phyloP scores from a whole-genome alignment of 2,797 vertebrate species.

The Petrocephalus schoutedeni region DNA sequence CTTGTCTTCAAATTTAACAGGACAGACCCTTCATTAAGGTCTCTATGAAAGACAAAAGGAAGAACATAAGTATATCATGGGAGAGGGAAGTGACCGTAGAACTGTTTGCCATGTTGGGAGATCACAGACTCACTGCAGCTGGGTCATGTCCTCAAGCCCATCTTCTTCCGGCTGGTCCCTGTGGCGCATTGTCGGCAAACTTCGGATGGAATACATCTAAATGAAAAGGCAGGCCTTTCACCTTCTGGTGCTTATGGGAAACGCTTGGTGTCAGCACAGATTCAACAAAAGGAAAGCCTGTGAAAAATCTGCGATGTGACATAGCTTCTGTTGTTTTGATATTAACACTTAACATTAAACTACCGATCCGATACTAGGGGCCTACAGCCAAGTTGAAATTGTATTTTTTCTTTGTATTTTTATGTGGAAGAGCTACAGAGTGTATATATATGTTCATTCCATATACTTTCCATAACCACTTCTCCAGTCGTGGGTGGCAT shows the following conservation, averaged over 20 bases:
- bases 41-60: constrained; percentile 56
- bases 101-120: background rate
- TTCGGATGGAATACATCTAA: constrained; percentile 84
- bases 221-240: constrained; percentile 24
- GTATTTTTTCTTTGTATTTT: background rate
- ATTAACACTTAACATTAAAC: background rate
- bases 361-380: background rate
- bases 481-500: background rate
- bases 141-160: constrained; percentile 90
- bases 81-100: background rate
- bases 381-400: background rate
- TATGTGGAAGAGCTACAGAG: background rate
- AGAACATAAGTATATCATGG: background rate
- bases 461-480: background rate
- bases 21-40: constrained; percentile 83
- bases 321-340: background rate
- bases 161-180: constrained; percentile 68
- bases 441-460: background rate
- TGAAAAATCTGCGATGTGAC: background rate
- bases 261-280: background rate
- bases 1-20: constrained; percentile 84
- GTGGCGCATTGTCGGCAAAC: constrained; percentile 67
- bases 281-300: background rate
- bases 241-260: too few relatives aligned
- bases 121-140: constrained; percentile 79